A percentile compares a stretch with the other conserved stretches of the same genome.
Conservation (phyloP, 2,113 vertebrate genomes). For the Brachirus orientalis region DNA sequence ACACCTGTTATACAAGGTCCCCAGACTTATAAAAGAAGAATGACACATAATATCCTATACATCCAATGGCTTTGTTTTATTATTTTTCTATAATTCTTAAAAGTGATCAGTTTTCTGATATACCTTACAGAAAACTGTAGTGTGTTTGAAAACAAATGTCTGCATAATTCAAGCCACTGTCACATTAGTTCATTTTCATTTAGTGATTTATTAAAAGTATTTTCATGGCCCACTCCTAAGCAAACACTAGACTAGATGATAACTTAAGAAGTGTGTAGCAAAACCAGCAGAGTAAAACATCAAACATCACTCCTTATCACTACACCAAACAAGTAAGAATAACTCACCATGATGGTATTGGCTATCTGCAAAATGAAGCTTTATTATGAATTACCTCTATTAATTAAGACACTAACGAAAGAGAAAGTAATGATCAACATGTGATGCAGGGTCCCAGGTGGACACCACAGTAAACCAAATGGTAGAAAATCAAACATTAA, state of each 20-base stretch:
- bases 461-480: conserved; percentile 27
- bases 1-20: too few relatives aligned
- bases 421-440: conserved; percentile 39
- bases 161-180: too few relatives aligned
- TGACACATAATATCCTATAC: too few relatives aligned
- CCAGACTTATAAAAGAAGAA: too few relatives aligned
- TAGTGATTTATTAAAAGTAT: too few relatives aligned
- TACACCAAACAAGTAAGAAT: not conserved
- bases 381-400: conserved; percentile 14
- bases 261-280: not conserved
- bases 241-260: not conserved
- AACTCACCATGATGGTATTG: conserved; percentile 8
- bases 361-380: conserved; percentile 7
- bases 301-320: not conserved
- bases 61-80: too few relatives aligned
- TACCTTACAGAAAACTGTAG: too few relatives aligned
- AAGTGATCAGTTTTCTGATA: too few relatives aligned
- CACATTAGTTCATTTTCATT: too few relatives aligned
- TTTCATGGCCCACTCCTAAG: too few relatives aligned
- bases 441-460: conserved; percentile 25
- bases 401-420: conserved; percentile 29
- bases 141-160: too few relatives aligned
- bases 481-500: conserved; percentile 45
- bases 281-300: not conserved
- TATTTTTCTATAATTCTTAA: too few relatives aligned